Evolutionary conservation across 2,888 invertebrate species (phyloP).

Genomic region (Pegoplata infirma): DNA sequence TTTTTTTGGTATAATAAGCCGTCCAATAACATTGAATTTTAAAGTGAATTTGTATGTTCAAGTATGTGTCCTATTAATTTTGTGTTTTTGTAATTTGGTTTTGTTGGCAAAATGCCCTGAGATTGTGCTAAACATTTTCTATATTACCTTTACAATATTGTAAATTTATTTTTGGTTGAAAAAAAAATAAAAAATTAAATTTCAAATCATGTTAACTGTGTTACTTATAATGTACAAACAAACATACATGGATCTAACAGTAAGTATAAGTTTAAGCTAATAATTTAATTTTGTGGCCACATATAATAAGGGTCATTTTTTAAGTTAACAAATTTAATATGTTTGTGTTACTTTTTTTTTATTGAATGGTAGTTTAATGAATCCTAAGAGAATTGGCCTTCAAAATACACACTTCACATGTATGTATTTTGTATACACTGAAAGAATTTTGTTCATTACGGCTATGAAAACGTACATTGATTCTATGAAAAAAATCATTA

Average conservation of each 20-base stretch:
- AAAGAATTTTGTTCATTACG: too few relatives aligned
- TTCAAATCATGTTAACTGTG: slow-evolving; percentile 25
- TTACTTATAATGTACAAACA: neutral
- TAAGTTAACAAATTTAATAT: slow-evolving; percentile 12
- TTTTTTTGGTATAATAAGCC: neutral
- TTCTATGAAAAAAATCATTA: too few relatives aligned
- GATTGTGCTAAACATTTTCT: neutral
- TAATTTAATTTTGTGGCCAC: slow-evolving; percentile 18
- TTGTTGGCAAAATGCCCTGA: slow-evolving; percentile 33
- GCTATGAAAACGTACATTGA: too few relatives aligned
- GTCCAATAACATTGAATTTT: slow-evolving; percentile 22
- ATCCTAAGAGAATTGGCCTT: neutral
- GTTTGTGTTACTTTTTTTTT: neutral
- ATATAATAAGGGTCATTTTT: slow-evolving; percentile 6
- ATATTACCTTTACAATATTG: slow-evolving; percentile 6
- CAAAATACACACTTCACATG: neutral
- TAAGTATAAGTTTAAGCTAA: neutral
- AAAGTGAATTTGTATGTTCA: neutral
- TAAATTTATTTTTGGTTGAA: slow-evolving; percentile 8
- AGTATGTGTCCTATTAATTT: slow-evolving; percentile 8
- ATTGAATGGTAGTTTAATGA: neutral
- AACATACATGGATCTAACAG: too few relatives aligned
- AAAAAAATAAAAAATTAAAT: slow-evolving; percentile 26
- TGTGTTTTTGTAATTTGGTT: slow-evolving; percentile 1
- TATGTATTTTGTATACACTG: too few relatives aligned